Conservation (phyloP, 1,140 invertebrate species). For the Charaxes varanes region DNA sequence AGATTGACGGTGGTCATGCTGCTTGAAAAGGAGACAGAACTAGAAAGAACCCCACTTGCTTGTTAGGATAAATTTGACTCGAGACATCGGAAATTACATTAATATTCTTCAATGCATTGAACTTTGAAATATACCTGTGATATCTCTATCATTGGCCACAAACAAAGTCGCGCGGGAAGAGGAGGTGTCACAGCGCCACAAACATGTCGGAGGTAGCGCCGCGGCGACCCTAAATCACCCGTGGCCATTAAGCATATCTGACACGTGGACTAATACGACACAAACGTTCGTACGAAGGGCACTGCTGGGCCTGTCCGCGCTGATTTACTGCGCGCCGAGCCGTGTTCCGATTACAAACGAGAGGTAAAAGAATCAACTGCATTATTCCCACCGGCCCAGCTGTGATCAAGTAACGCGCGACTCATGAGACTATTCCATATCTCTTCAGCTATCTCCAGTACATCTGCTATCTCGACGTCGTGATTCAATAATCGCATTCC, state of each 20-base stretch:
- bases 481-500: constrained; percentile 3
- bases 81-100: too few relatives aligned
- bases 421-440: constrained; percentile 4
- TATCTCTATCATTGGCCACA: too few relatives aligned
- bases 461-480: background rate
- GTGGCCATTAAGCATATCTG: constrained; percentile 21
- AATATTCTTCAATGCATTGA: too few relatives aligned
- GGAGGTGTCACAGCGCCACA: too few relatives aligned
- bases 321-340: constrained; percentile 28
- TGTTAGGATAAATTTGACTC: too few relatives aligned
- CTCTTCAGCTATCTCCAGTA: background rate
- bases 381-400: background rate
- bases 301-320: constrained; percentile 29
- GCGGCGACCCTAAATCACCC: constrained; percentile 24
- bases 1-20: too few relatives aligned
- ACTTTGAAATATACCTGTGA: too few relatives aligned
- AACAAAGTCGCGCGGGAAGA: too few relatives aligned
- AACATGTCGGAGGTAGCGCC: constrained; percentile 15
- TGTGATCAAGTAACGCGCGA: constrained; percentile 1
- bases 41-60: too few relatives aligned
- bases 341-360: constrained; percentile 15
- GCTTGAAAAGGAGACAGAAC: too few relatives aligned
- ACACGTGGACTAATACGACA: constrained; percentile 32
- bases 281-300: constrained; percentile 40
- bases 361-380: constrained; percentile 3